phyloP scores from a whole-genome alignment of 1,140 invertebrate species.

The Drosophila rhopaloa region DNA sequence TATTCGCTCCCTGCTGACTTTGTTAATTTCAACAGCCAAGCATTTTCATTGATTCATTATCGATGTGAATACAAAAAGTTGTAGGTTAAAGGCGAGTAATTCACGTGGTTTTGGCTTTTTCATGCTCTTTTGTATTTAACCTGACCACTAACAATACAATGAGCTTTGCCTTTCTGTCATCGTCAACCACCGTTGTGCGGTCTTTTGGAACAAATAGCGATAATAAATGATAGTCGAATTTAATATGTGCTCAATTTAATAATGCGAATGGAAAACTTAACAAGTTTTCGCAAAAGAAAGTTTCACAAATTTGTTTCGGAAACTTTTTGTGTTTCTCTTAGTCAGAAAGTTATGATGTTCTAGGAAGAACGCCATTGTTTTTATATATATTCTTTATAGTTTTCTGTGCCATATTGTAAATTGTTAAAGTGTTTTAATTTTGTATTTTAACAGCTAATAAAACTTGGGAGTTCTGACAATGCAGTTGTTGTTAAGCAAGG shows the following conservation, averaged over 20 bases:
- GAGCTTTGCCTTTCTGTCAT: neutral
- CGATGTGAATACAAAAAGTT: neutral
- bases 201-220: neutral
- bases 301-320: slow-evolving; percentile 17
- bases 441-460: neutral
- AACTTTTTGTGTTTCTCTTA: slow-evolving; percentile 4
- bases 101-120: neutral
- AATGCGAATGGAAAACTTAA: slow-evolving; percentile 13
- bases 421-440: slow-evolving; percentile 3
- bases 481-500: neutral
- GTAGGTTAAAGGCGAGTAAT: neutral
- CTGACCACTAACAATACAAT: slow-evolving; percentile 12
- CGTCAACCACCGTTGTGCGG: slow-evolving; percentile 11
- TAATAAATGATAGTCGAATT: slow-evolving; percentile 35
- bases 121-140: neutral
- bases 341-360: slow-evolving; percentile 11
- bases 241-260: slow-evolving; percentile 32
- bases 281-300: slow-evolving; percentile 12
- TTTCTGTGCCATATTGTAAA: neutral
- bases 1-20: slow-evolving; percentile 18
- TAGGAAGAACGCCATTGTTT: neutral
- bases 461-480: neutral
- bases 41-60: neutral
- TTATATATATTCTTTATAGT: slow-evolving; percentile 1
- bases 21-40: neutral